These are phyloP conservation scores for Mimumesa dahlbomi DNA, from an alignment of 2,888 invertebrate species.

Conservation along the genomic window DNA sequence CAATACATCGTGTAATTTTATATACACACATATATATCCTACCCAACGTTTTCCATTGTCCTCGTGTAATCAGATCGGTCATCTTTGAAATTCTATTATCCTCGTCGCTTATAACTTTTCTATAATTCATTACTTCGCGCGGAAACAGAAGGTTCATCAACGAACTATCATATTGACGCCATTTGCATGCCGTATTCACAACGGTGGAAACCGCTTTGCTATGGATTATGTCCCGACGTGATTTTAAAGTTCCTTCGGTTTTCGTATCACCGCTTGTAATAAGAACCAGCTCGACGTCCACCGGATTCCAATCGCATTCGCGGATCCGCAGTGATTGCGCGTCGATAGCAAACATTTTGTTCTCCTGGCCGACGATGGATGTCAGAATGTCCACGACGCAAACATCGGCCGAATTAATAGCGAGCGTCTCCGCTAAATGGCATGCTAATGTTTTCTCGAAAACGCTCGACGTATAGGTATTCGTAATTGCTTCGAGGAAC, in stretches of 20 bases:
- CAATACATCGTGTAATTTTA: neutral
- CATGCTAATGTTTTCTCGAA: slow-evolving; percentile 48
- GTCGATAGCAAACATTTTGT: slow-evolving; percentile 11
- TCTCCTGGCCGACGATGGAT: slow-evolving; percentile 12
- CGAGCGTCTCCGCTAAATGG: slow-evolving; percentile 22
- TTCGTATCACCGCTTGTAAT: neutral
- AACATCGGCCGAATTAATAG: neutral
- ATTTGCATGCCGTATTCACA: slow-evolving; percentile 9
- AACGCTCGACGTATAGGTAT: slow-evolving; percentile 7
- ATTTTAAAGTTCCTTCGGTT: neutral
- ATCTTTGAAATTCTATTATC: slow-evolving; percentile 14
- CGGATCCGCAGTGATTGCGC: slow-evolving; percentile 4
- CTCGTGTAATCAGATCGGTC: neutral
- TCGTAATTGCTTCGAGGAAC: slow-evolving; percentile 48
- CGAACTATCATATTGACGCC: slow-evolving; percentile 1
- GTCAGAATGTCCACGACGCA: slow-evolving; percentile 16
- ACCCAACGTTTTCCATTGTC: slow-evolving; percentile 34
- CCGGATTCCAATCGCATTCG: slow-evolving; percentile 1
- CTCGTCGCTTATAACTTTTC: neutral
- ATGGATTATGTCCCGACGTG: too few species aligned
- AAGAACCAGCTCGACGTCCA: slow-evolving; percentile 15
- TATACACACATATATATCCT: too few species aligned
- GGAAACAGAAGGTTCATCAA: slow-evolving; percentile 18
- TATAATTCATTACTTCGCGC: neutral
- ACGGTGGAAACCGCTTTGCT: neutral